Percentiles rank a stretch among this genome's conserved stretches.
Conservation (phyloP, 30 jellyfish, hydroid and myxozoan genomes). For the Pseudorhiza aurosa region DNA sequence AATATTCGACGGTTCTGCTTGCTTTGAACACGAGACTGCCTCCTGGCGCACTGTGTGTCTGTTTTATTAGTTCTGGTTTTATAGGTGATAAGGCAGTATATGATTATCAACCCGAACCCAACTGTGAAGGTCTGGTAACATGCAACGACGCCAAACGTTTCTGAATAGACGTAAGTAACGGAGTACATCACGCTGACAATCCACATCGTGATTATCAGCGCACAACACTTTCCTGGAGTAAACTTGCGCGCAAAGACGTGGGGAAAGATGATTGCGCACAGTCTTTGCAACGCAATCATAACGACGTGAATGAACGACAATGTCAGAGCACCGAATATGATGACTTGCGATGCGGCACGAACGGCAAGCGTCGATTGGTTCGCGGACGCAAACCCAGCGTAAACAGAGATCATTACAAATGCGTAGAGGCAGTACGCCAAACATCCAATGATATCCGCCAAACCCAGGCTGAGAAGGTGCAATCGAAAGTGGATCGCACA, state of each 20-base stretch:
- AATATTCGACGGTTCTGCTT: conserved; percentile 16
- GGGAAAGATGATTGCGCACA: conserved; percentile 24
- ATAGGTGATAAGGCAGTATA: conserved; percentile 12
- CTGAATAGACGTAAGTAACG: neutral
- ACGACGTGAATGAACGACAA: conserved; percentile 15
- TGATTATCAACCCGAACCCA: conserved; percentile 2
- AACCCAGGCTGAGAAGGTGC: conserved; percentile 6
- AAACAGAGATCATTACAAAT: neutral
- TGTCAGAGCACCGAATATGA: neutral
- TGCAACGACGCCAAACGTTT: neutral
- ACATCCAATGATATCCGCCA: conserved; percentile 19
- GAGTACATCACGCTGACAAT: conserved; percentile 8
- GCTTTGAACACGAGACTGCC: neutral
- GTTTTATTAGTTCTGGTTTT: neutral
- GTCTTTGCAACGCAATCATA: conserved; percentile 24
- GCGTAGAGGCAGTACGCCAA: conserved; percentile 1
- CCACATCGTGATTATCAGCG: conserved; percentile 1
- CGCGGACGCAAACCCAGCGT: conserved; percentile 15
- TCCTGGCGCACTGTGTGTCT: neutral
- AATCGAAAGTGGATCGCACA: conserved; percentile 10
- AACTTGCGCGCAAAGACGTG: neutral
- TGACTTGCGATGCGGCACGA: neutral
- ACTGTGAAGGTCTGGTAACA: conserved; percentile 33
- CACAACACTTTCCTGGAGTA: neutral
- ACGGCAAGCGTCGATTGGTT: neutral